These are phyloP conservation scores for Malurus splendens DNA, from an alignment of 2,797 vertebrate species.

Conservation along the genomic window DNA sequence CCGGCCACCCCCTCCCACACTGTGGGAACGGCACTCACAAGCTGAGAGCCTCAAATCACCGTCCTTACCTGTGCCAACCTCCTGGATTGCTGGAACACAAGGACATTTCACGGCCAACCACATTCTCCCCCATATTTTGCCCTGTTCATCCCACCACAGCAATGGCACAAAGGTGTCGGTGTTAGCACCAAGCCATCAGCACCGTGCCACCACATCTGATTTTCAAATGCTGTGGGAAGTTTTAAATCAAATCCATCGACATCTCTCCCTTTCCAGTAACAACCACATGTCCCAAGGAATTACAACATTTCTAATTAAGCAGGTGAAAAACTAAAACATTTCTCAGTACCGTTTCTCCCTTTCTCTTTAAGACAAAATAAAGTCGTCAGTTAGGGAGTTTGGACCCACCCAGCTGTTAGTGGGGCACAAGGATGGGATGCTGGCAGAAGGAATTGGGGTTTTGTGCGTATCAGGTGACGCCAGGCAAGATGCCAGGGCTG, in stretches of 20 bases:
- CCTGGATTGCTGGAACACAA: neutral
- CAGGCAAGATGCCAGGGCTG: neutral
- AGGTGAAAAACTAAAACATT: neutral
- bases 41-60: neutral
- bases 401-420: neutral
- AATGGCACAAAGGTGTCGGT: neutral
- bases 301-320: neutral
- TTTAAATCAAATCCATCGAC: neutral
- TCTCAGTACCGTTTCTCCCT: conserved; percentile 18
- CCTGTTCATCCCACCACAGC: neutral
- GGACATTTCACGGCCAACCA: neutral
- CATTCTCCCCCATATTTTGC: neutral
- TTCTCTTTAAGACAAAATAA: neutral
- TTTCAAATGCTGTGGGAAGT: neutral
- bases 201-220: neutral
- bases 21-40: rapidly evolving
- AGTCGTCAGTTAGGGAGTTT: neutral
- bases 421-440: neutral
- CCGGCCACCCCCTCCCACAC: neutral
- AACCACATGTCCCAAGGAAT: neutral
- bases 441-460: neutral
- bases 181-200: rapidly evolving
- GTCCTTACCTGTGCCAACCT: neutral
- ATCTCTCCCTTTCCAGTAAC: neutral
- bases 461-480: neutral